Evolutionary conservation across 2,888 invertebrate species (phyloP).

Genomic region (Thera britannica): DNA sequence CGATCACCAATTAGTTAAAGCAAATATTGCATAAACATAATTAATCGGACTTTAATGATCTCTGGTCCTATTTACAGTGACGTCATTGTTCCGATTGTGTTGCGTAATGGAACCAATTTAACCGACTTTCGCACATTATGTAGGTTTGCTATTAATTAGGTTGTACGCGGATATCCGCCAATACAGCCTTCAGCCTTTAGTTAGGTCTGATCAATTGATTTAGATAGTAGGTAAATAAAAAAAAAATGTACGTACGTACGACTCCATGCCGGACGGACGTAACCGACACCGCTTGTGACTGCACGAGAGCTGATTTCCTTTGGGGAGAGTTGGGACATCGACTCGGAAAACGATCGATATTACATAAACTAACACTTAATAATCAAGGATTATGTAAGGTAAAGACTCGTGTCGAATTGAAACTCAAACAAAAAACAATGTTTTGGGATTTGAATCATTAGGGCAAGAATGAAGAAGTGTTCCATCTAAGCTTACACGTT

Average conservation of each 20-base stretch:
- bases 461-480: too few species aligned
- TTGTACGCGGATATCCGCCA: slow-evolving; percentile 31
- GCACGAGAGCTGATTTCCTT: slow-evolving; percentile 12
- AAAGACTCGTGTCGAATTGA: not conserved
- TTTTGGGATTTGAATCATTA: too few species aligned
- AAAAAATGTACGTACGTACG: too few species aligned
- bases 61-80: slow-evolving; percentile 13
- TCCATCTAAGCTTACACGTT: too few species aligned
- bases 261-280: not conserved
- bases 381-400: not conserved
- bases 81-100: slow-evolving; percentile 29
- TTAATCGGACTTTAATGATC: slow-evolving; percentile 16
- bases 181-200: slow-evolving; percentile 1
- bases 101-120: slow-evolving; percentile 34
- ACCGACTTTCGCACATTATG: slow-evolving; percentile 29
- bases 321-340: not conserved
- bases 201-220: too few species aligned
- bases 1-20: not conserved
- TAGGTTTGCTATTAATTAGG: not conserved
- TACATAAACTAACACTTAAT: not conserved
- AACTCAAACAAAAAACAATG: too few species aligned
- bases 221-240: too few species aligned
- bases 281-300: slow-evolving; percentile 11
- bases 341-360: slow-evolving; percentile 8
- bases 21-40: slow-evolving; percentile 22